Conservation (phyloP, 1,140 invertebrate species). For the Calycopis cecrops region DNA sequence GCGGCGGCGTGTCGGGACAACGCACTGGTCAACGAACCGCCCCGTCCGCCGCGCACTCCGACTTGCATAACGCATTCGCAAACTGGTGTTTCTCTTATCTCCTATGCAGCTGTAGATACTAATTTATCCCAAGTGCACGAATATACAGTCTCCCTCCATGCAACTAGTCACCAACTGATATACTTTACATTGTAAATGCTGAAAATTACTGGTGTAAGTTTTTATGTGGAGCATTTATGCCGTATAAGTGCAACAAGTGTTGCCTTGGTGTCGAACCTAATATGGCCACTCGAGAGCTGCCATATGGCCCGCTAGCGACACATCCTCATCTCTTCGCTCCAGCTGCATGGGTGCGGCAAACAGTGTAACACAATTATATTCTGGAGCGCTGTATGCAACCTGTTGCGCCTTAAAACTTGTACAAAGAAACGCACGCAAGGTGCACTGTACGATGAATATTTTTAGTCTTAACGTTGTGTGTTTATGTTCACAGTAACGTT, state of each 20-base stretch:
- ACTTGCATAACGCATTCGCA: slow-evolving; percentile 64
- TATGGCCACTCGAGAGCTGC: slow-evolving; percentile 57
- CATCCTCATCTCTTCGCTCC: slow-evolving; percentile 53
- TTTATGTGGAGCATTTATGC: slow-evolving; percentile 64
- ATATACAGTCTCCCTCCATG: neutral
- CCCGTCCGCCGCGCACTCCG: slow-evolving; percentile 36
- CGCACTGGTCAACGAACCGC: slow-evolving; percentile 69
- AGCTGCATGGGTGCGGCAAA: slow-evolving; percentile 35
- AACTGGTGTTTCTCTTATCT: slow-evolving; percentile 47
- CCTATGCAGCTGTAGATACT: slow-evolving; percentile 35
- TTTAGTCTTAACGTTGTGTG: neutral
- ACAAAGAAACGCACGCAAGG: neutral
- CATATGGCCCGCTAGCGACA: slow-evolving; percentile 63
- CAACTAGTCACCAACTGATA: neutral
- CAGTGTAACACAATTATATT: slow-evolving; percentile 38
- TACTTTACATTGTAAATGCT: slow-evolving; percentile 36
- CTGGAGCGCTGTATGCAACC: slow-evolving; percentile 29
- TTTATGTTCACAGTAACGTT: slow-evolving; percentile 13
- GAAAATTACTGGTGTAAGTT: slow-evolving; percentile 40
- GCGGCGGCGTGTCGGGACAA: slow-evolving; percentile 56
- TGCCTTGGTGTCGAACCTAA: slow-evolving; percentile 66
- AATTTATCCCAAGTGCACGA: neutral
- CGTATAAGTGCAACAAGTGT: slow-evolving; percentile 73
- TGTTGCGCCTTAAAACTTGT: slow-evolving; percentile 18
- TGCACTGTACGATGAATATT: neutral